phyloP scores from a whole-genome alignment of 2,888 invertebrate species.

The Dicyrtomina minuta region DNA sequence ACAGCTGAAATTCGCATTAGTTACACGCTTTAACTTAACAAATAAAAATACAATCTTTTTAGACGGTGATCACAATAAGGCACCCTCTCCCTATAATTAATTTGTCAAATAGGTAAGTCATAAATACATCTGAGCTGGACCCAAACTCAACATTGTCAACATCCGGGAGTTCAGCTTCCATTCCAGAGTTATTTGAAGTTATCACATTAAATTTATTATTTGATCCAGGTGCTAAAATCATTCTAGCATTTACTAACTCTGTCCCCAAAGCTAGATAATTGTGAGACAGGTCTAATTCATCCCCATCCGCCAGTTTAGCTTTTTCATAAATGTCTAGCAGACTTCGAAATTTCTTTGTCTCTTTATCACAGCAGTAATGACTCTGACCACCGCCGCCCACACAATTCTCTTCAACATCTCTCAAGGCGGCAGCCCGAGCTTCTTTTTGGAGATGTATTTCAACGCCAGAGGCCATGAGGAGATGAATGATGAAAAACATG shows the following conservation, averaged over 20 bases:
- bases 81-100: no score
- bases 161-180: no score
- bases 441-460: conserved; percentile 43
- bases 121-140: no score
- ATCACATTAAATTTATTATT: not conserved
- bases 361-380: not conserved
- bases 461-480: conserved; percentile 46
- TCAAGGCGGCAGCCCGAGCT: conserved; percentile 12
- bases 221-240: not conserved
- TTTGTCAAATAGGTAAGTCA: no score
- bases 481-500: conserved; percentile 49
- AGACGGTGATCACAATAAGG: no score
- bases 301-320: not conserved
- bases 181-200: not conserved
- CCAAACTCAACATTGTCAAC: no score
- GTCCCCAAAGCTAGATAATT: conserved; percentile 5
- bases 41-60: no score
- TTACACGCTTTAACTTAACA: no score
- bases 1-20: no score
- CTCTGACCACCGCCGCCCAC: no score
- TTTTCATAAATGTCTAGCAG: conserved; percentile 13
- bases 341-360: not conserved
- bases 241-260: not conserved
- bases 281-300: not conserved
- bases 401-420: conserved; percentile 11